Percentiles rank a stretch among this genome's conserved stretches.
phyloP scores from a whole-genome alignment of 1,140 invertebrate genomes.

The Apis florea region DNA sequence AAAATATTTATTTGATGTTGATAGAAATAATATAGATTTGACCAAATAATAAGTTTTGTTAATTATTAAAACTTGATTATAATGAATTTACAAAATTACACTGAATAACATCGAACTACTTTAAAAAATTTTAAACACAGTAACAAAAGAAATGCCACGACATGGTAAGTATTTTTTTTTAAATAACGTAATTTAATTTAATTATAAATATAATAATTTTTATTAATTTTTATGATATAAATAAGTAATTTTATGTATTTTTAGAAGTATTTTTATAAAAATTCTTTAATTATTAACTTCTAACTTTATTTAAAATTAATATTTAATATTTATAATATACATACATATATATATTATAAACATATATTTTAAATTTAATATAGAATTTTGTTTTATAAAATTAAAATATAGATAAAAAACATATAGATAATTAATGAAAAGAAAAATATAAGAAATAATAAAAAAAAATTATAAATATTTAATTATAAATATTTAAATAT shows the following conservation, averaged over 20 bases:
- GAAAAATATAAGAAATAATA: background rate
- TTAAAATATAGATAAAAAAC: too few species aligned
- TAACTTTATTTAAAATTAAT: background rate
- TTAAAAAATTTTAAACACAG: background rate
- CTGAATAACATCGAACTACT: background rate
- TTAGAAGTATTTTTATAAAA: background rate
- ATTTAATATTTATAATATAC: background rate
- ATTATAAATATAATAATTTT: background rate
- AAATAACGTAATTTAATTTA: background rate
- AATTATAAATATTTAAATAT: background rate
- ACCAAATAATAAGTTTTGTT: background rate
- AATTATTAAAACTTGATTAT: background rate
- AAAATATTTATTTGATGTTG: constrained; percentile 5
- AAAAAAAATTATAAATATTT: background rate
- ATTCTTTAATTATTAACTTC: background rate
- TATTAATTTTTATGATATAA: background rate
- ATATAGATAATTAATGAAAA: background rate
- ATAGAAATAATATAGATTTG: too few species aligned
- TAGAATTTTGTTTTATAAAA: too few species aligned
- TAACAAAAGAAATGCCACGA: constrained; percentile 30
- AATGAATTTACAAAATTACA: background rate
- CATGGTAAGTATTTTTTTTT: constrained; percentile 26
- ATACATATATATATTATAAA: background rate
- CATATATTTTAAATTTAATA: background rate
- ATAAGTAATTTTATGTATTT: background rate